A percentile compares a stretch with the other conserved stretches of the same genome.
Evolutionary conservation across 2,113 vertebrate genomes (phyloP).

Genomic region (Synchiropus splendidus): DNA sequence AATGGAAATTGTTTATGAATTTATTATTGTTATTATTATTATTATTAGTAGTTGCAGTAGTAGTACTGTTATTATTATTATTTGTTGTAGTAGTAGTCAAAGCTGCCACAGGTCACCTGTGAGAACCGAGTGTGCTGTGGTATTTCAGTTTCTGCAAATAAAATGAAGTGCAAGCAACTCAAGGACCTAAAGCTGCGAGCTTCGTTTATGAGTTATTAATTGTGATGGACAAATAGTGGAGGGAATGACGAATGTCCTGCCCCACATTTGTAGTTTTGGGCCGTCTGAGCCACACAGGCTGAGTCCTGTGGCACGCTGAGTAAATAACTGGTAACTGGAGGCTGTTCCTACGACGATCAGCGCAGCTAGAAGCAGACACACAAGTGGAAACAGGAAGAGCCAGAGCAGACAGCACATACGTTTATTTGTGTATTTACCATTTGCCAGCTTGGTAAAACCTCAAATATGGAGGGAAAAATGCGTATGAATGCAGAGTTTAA

Average conservation of each 20-base stretch:
- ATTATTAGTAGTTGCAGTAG: no score
- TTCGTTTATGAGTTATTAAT: no score
- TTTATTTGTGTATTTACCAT: constrained; percentile 53
- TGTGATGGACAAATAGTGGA: constrained; percentile 19
- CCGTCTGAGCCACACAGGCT: constrained; percentile 42
- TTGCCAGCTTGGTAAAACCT: constrained; percentile 33
- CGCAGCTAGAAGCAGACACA: constrained; percentile 47
- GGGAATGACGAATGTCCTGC: constrained; percentile 43
- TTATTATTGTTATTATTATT: no score
- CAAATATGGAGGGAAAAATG: constrained; percentile 56
- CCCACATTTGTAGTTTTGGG: constrained; percentile 15
- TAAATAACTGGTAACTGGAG: constrained; percentile 34
- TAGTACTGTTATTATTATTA: no score
- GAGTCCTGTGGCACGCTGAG: constrained; percentile 35
- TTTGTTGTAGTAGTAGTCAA: no score
- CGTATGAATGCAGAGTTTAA: constrained; percentile 17
- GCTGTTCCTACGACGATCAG: constrained; percentile 30
- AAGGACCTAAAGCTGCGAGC: no score
- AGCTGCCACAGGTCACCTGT: no score
- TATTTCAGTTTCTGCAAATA: no score
- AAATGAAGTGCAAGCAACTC: no score
- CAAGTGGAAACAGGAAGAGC: constrained; percentile 62
- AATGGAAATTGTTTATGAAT: no score
- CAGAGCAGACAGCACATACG: constrained; percentile 27
- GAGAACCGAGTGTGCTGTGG: neutral